Conservation (phyloP, 2,797 vertebrate genomes). For the Rhinatrema bivittatum region DNA sequence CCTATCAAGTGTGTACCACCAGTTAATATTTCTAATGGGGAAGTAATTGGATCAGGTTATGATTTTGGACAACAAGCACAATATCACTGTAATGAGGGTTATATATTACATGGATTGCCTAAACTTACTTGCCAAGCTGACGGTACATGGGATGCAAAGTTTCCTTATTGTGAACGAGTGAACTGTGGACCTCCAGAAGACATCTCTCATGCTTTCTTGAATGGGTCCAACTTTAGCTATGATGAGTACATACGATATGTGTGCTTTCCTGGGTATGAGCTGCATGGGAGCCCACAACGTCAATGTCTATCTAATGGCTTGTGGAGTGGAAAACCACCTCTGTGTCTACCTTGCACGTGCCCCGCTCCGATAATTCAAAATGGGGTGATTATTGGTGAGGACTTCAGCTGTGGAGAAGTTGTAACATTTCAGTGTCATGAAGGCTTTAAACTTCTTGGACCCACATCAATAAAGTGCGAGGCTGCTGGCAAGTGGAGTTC, state of each 20-base stretch:
- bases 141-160: constrained; percentile 74
- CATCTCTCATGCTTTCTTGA: constrained; percentile 81
- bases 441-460: constrained; percentile 76
- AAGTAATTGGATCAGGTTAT: constrained; percentile 62
- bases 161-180: constrained; percentile 68
- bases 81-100: constrained; percentile 78
- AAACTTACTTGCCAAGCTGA: constrained; percentile 62
- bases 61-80: constrained; percentile 61
- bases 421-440: constrained; percentile 71
- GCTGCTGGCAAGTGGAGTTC: constrained; percentile 79
- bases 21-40: constrained; percentile 55
- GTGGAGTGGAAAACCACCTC: constrained; percentile 76
- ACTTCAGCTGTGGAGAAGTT: constrained; percentile 68
- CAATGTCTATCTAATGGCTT: constrained; percentile 73
- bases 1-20: constrained; percentile 63
- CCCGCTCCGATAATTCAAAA: constrained; percentile 60
- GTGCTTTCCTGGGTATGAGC: constrained; percentile 82
- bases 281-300: constrained; percentile 67
- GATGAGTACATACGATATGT: constrained; percentile 73
- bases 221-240: constrained; percentile 77
- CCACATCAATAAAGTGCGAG: constrained; percentile 71
- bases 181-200: constrained; percentile 82
- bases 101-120: constrained; percentile 58
- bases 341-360: constrained; percentile 76
- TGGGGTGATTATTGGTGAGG: constrained; percentile 57